Conservation (phyloP, 2,888 invertebrate genomes). For the Poecilus cupreus region DNA sequence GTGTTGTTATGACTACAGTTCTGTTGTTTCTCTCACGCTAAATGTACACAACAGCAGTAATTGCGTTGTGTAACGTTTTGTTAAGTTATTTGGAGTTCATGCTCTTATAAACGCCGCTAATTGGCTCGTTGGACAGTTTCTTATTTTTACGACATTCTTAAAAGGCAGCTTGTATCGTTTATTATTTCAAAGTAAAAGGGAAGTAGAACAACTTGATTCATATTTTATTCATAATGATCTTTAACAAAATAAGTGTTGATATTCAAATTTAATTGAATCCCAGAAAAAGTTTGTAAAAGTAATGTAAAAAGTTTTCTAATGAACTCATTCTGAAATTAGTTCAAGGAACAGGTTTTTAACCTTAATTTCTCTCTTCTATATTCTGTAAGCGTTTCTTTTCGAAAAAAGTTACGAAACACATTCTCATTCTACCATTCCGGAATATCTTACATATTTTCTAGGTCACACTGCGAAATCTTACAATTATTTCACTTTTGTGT, state of each 20-base stretch:
- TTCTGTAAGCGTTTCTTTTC: conserved; percentile 10
- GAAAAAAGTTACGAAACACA: conserved; percentile 3
- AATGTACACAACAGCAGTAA: conserved; percentile 19
- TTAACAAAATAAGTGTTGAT: conserved; percentile 38
- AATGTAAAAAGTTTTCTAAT: conserved; percentile 42
- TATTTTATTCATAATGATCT: conserved; percentile 8
- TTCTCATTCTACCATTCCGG: not conserved
- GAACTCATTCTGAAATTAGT: conserved; percentile 39
- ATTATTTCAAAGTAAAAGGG: conserved; percentile 4
- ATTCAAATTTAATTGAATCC: conserved; percentile 36
- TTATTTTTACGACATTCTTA: conserved; percentile 10
- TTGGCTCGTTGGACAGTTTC: conserved; percentile 11
- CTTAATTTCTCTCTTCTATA: conserved; percentile 18
- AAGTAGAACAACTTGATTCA: not conserved
- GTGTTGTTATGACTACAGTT: not conserved
- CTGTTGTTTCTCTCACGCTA: conserved; percentile 13
- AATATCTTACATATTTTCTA: not conserved
- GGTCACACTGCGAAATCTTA: too few species aligned
- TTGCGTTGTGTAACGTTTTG: conserved; percentile 14
- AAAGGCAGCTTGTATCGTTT: not conserved
- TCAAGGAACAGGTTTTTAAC: conserved; percentile 20
- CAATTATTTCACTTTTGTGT: too few species aligned
- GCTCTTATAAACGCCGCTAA: conserved; percentile 38
- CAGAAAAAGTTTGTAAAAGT: conserved; percentile 15
- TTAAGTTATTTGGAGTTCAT: conserved; percentile 22